Evolutionary conservation across 23 tunicate species (phyloP).

Genomic region (Ciona savignyi): DNA sequence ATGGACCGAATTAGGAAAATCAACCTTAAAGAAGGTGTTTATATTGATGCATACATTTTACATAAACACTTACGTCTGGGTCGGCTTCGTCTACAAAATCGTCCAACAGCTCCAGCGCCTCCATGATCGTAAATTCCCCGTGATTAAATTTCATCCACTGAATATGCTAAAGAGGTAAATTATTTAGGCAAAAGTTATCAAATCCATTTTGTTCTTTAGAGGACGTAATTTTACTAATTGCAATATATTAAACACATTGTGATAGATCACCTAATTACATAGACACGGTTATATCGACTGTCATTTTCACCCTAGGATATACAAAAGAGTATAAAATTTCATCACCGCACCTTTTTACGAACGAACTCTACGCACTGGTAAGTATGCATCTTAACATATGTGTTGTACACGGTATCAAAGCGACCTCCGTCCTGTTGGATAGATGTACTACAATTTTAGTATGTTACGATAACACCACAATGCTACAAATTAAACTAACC

Average conservation of each 20-base stretch:
- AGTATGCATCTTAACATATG: slow-evolving; percentile 79
- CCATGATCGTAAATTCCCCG: slow-evolving; percentile 77
- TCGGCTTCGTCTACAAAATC: slow-evolving; percentile 79
- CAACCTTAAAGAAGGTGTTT: slow-evolving; percentile 32
- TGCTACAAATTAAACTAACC: slow-evolving; percentile 13
- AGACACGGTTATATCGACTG: not conserved
- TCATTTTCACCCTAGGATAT: not conserved
- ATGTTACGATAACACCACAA: too few species aligned
- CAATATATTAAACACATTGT: too few species aligned
- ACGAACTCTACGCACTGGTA: slow-evolving; percentile 87
- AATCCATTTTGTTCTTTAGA: too few species aligned
- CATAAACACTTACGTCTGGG: slow-evolving; percentile 68
- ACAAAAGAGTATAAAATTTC: not conserved
- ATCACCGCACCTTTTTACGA: slow-evolving; percentile 24
- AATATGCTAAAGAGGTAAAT: slow-evolving; percentile 33
- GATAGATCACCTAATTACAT: not conserved
- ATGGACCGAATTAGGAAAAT: slow-evolving; percentile 86
- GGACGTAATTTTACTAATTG: too few species aligned
- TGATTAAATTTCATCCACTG: slow-evolving; percentile 94
- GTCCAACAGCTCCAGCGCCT: slow-evolving; percentile 52
- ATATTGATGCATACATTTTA: not conserved
- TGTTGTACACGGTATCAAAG: slow-evolving; percentile 70
- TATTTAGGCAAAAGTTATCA: too few species aligned
- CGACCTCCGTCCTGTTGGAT: slow-evolving; percentile 26
- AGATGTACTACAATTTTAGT: not conserved